Percentiles rank a stretch among this genome's conserved stretches.
These are phyloP conservation scores for Pogonomyrmex californicus DNA, from an alignment of 1,140 invertebrate species.

Conservation along the genomic window DNA sequence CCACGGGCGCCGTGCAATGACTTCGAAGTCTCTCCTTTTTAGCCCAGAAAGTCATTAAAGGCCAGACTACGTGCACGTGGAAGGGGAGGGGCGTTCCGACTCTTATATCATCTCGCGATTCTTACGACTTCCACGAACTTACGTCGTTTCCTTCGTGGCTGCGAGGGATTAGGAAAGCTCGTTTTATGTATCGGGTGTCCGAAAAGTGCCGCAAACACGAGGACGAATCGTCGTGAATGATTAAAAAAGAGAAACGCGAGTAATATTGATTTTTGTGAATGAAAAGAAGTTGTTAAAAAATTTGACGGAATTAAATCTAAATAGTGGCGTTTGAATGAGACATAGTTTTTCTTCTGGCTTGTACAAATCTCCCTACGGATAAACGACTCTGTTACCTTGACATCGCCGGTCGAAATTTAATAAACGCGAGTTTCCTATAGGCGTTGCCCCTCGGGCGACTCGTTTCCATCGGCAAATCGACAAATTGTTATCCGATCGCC, in stretches of 20 bases:
- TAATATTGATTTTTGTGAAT: too few relatives aligned
- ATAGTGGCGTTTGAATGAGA: background rate
- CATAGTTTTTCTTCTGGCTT: background rate
- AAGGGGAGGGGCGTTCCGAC: conserved; percentile 10
- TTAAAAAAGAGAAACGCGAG: background rate
- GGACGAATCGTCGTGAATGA: background rate
- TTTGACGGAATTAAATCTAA: background rate
- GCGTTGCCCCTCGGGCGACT: conserved; percentile 19
- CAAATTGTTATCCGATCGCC: conserved; percentile 51
- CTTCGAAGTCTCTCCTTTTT: conserved; percentile 58
- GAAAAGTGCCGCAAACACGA: conserved; percentile 4
- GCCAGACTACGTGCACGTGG: conserved; percentile 26
- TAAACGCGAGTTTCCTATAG: conserved; percentile 9
- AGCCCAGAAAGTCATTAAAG: conserved; percentile 62
- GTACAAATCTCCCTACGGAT: background rate
- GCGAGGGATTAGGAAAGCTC: conserved; percentile 53
- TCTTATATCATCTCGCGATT: conserved; percentile 63
- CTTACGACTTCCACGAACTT: conserved; percentile 65
- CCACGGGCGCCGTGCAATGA: conserved; percentile 32
- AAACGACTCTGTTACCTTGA: background rate
- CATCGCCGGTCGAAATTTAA: conserved; percentile 19
- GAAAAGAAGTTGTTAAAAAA: background rate
- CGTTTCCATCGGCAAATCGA: conserved; percentile 25
- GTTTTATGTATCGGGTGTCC: conserved; percentile 34
- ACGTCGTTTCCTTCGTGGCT: conserved; percentile 55